A percentile compares a stretch with the other conserved stretches of the same genome.
Evolutionary conservation across 2,888 invertebrate species (phyloP).

Genomic region (Microplitis manilae): DNA sequence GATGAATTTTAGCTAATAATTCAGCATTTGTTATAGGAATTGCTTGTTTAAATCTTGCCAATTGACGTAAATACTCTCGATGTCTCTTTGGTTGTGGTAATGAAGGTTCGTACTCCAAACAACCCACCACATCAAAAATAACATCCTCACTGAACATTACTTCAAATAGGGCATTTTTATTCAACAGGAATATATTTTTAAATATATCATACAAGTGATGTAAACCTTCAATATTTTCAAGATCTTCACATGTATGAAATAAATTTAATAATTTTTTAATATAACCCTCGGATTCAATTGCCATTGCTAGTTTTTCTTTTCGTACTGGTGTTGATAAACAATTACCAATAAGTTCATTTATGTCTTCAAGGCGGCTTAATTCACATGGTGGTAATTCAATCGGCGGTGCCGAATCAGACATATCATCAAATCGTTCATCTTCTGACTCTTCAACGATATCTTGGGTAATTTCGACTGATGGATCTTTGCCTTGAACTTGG

Average conservation of each 20-base stretch:
- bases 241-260: slow-evolving; percentile 97
- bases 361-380: slow-evolving; percentile 92
- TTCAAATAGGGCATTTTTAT: slow-evolving; percentile 97
- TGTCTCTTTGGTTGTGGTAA: slow-evolving; percentile 90
- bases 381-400: slow-evolving; percentile 97
- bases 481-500: slow-evolving; percentile 98
- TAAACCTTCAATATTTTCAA: slow-evolving; percentile 94
- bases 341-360: slow-evolving; percentile 92
- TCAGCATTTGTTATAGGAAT: slow-evolving; percentile 97
- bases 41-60: slow-evolving; percentile 93
- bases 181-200: slow-evolving; percentile 98
- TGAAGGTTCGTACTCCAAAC: slow-evolving; percentile 97
- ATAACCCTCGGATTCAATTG: slow-evolving; percentile 94
- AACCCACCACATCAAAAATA: slow-evolving; percentile 98
- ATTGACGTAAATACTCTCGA: slow-evolving; percentile 94
- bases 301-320: slow-evolving; percentile 94
- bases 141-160: slow-evolving; percentile 98
- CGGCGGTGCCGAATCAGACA: slow-evolving; percentile 94
- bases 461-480: slow-evolving; percentile 97
- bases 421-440: slow-evolving; percentile 97
- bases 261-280: slow-evolving; percentile 94
- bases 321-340: slow-evolving; percentile 91
- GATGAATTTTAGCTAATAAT: slow-evolving; percentile 97
- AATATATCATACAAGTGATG: slow-evolving; percentile 98
- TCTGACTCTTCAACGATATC: slow-evolving; percentile 96